Evolutionary conservation across 2,113 vertebrate species (phyloP).

Genomic region (Thunnus maccoyii): DNA sequence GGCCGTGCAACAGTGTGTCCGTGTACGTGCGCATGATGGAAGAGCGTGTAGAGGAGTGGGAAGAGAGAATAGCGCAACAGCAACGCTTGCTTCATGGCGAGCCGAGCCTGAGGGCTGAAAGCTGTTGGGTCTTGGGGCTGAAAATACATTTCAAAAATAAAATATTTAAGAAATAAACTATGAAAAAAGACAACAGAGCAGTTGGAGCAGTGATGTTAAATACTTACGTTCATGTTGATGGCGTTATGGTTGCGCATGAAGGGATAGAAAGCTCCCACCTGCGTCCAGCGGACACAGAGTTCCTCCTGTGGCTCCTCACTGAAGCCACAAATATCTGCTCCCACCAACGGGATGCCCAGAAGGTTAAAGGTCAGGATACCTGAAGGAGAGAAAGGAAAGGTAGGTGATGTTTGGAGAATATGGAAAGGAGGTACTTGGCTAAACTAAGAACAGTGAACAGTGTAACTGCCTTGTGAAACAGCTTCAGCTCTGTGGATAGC

Average conservation of each 20-base stretch:
- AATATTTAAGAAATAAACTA: not conserved
- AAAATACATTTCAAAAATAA: not conserved
- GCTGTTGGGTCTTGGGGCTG: conserved; percentile 89
- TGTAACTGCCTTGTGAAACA: too few relatives aligned
- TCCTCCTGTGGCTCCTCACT: conserved; percentile 87
- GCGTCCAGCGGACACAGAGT: conserved; percentile 91
- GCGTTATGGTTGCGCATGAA: conserved; percentile 92
- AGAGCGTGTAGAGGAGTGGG: conserved; percentile 92
- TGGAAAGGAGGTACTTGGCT: not conserved
- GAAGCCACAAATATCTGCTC: conserved; percentile 91
- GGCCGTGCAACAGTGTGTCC: conserved; percentile 89
- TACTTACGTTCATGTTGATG: conserved; percentile 78
- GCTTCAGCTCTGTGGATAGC: too few relatives aligned
- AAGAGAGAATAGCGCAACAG: conserved; percentile 90
- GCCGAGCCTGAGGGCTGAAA: conserved; percentile 84
- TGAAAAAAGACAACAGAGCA: not conserved
- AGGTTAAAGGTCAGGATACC: conserved; percentile 92
- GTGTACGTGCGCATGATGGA: conserved; percentile 87
- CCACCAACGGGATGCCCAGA: conserved; percentile 88
- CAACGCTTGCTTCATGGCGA: conserved; percentile 88
- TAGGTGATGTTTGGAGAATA: not conserved
- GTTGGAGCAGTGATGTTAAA: too few relatives aligned
- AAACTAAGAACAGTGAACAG: too few relatives aligned
- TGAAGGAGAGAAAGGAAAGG: conserved; percentile 36
- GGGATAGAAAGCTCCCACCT: conserved; percentile 92